These are phyloP conservation scores for Calycopis cecrops DNA, from an alignment of 1,140 invertebrate genomes.

Conservation along the genomic window DNA sequence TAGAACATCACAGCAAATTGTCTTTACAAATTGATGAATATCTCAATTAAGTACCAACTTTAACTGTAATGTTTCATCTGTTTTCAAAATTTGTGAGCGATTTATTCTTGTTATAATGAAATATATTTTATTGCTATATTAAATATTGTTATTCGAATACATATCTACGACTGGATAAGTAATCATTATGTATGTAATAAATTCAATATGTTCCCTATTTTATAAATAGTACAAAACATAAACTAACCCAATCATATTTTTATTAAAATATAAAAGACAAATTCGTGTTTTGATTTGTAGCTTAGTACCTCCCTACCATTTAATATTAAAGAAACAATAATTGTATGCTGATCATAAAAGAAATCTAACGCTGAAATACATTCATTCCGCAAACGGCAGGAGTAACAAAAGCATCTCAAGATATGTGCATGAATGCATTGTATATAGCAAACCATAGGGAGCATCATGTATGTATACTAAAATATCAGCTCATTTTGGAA, in stretches of 20 bases:
- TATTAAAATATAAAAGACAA: constrained; percentile 71
- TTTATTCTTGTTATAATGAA: constrained; percentile 9
- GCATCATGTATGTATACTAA: constrained; percentile 34
- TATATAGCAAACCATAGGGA: constrained; percentile 54
- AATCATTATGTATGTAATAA: constrained; percentile 18
- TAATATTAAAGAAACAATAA: constrained; percentile 16
- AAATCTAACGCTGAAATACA: constrained; percentile 13
- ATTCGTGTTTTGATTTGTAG: constrained; percentile 72
- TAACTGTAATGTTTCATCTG: constrained; percentile 4
- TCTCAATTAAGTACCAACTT: neutral
- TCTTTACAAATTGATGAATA: constrained; percentile 13
- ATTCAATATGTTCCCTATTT: constrained; percentile 31
- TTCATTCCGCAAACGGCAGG: constrained; percentile 2
- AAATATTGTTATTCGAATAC: constrained; percentile 9
- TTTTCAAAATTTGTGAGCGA: constrained; percentile 15
- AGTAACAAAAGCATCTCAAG: constrained; percentile 17
- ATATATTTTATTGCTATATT: constrained; percentile 28
- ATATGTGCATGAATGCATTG: constrained; percentile 64
- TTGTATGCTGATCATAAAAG: constrained; percentile 18
- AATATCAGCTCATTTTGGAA: constrained; percentile 39
- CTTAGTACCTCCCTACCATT: constrained; percentile 58
- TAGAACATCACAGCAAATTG: neutral
- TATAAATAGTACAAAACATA: constrained; percentile 59
- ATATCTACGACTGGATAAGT: constrained; percentile 32
- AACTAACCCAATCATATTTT: constrained; percentile 62